Evolutionary conservation across 2,797 vertebrate species (phyloP), one percentile per base, ranked within the genome.

Genomic region (Amblyraja radiata): DNA sequence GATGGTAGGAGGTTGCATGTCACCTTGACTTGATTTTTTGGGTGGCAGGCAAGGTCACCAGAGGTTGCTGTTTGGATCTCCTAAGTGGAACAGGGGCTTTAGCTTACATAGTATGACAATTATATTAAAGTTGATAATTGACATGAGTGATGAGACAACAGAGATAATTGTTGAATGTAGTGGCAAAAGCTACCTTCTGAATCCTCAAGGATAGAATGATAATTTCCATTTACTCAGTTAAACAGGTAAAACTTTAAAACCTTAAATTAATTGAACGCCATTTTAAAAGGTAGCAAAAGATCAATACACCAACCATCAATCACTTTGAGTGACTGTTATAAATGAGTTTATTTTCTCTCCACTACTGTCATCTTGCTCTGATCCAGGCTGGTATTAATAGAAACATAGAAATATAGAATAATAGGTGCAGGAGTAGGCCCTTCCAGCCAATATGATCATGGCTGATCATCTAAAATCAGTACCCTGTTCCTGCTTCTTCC

Each of bases 271-370:
- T 86, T 86, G 28, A 63, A 54, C 16, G 7, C n/a, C 58, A 86
- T 86, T 86, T 86, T 4, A 4, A 86, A 63, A 63, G 83, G 1
- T 6, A 86, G 13, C 83, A 63, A 86, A 28, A 86, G 11, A 13
- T 28, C 28, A 65, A 32, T 61, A 86, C 63, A 61, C 6, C 11
- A 86, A 65, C 28, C 28, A 86, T 86, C 83, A 65, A 86, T 86
- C 83, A 86, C 61, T 32, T 28, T 86, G 83, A 86, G 83, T 58
- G 83, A 28, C 83, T 63, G 83, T 86, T 28, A 32, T 61, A 63
- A 86, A 86, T 32, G 61, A 58, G 83, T 58, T 32, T 63, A 13
- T n/a, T 32, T 86, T 18, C 58, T n/a, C 83, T 16, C 25, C 1
- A 8, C 9, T 63, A 58, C 28, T 63, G 28, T 86, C 23, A 86